Conservation (phyloP, 2,113 vertebrate species). For the Mastomys coucha region DNA sequence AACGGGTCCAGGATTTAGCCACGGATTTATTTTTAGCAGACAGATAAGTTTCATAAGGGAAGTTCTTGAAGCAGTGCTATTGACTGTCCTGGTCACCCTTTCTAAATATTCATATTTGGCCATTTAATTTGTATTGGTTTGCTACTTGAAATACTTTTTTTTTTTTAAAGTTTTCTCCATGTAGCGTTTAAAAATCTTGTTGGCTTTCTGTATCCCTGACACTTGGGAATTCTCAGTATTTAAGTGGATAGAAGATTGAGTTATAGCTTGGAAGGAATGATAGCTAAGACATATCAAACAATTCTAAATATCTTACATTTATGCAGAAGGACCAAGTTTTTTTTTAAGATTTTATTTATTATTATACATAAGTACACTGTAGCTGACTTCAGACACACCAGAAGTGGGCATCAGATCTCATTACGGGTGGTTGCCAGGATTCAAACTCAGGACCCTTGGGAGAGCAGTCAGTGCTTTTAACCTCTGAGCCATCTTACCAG, state of each 20-base stretch:
- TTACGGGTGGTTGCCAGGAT: too few relatives aligned
- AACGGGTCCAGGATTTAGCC: neutral
- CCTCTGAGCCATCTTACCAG: too few relatives aligned
- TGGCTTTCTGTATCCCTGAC: neutral
- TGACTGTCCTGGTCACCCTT: neutral
- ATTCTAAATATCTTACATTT: neutral
- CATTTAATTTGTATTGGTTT: neutral
- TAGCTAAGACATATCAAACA: too few relatives aligned
- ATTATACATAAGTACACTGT: too few relatives aligned
- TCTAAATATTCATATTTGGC: neutral
- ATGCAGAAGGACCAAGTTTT: neutral
- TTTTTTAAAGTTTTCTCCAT: neutral
- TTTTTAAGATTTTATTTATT: too few relatives aligned
- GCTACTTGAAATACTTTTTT: neutral
- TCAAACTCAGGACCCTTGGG: too few relatives aligned
- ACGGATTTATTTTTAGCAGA: slow-evolving; percentile 23
- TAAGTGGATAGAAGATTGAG: neutral
- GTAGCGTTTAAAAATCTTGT: neutral
- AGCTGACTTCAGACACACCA: too few relatives aligned
- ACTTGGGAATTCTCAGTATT: neutral
- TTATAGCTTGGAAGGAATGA: neutral
- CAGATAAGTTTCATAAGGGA: slow-evolving; percentile 19
- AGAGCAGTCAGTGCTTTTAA: too few relatives aligned
- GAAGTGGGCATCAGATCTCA: too few relatives aligned
- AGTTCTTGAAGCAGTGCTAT: neutral